Percentiles rank a stretch among this genome's conserved stretches.
These are phyloP conservation scores for Buphagus erythrorhynchus DNA, from an alignment of 2,797 vertebrate species.

Conservation along the genomic window DNA sequence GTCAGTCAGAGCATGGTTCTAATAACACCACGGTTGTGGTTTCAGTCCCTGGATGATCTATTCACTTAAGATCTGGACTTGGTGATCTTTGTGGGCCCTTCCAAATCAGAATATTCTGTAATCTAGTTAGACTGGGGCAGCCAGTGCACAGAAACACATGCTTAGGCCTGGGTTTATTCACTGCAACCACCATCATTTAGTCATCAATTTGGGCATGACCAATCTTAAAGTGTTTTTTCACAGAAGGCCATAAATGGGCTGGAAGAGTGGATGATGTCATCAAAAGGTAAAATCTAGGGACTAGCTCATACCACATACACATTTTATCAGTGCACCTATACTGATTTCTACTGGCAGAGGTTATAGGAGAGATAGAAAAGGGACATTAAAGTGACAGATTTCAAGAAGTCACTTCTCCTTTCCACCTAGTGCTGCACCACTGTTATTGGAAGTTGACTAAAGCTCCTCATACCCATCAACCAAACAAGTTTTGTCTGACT, in stretches of 20 bases:
- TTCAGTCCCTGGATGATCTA: background rate
- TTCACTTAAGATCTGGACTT: background rate
- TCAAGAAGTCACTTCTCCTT: background rate
- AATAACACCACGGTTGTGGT: accelerated
- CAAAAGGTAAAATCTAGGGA: background rate
- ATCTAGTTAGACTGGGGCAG: background rate
- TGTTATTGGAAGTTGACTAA: background rate
- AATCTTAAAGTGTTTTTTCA: background rate
- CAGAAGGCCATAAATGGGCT: background rate
- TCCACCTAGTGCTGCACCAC: background rate
- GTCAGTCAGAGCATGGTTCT: background rate
- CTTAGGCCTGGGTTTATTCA: background rate
- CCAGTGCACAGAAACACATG: background rate
- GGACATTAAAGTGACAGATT: background rate
- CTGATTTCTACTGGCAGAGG: background rate
- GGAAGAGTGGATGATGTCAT: background rate
- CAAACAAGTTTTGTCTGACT: background rate
- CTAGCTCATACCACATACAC: background rate
- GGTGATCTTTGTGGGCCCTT: too few relatives aligned
- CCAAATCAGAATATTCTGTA: background rate
- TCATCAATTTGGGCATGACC: background rate
- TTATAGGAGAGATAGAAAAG: background rate
- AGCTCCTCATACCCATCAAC: background rate
- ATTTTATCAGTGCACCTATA: background rate
- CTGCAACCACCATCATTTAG: background rate